A percentile compares a stretch with the other conserved stretches of the same genome.
These are phyloP conservation scores for Hippocampus guttulatus DNA, from an alignment of 2,113 vertebrate genomes.

Conservation along the genomic window DNA sequence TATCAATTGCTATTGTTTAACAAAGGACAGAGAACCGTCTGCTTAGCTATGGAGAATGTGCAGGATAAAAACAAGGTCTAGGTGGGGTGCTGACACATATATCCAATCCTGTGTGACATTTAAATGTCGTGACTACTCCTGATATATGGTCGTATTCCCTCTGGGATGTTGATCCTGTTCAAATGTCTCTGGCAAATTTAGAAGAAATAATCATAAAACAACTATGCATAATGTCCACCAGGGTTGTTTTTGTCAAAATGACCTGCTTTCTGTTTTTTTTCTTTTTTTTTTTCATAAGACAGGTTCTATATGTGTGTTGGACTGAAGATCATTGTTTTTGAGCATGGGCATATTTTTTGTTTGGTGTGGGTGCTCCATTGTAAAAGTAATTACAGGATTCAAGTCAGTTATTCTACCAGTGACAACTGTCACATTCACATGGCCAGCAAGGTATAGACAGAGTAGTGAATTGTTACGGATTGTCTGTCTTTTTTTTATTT, in stretches of 20 bases:
- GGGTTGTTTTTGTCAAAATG: conserved; percentile 3
- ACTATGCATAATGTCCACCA: conserved; percentile 8
- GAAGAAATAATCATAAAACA: conserved; percentile 39
- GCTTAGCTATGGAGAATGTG: conserved; percentile 16
- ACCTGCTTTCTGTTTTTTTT: background rate
- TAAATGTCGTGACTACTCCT: conserved; percentile 67
- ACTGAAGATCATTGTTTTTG: background rate
- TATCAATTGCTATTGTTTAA: conserved; percentile 23
- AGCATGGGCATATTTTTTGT: background rate
- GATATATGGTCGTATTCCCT: conserved; percentile 49
- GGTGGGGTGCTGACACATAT: conserved; percentile 52
- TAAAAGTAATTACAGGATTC: background rate
- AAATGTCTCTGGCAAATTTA: conserved; percentile 43
- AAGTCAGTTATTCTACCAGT: no score
- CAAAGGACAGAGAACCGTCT: conserved; percentile 28
- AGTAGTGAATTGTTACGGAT: no score
- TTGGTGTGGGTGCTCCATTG: background rate
- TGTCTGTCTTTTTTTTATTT: no score
- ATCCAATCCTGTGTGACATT: conserved; percentile 68
- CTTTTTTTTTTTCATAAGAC: conserved; percentile 3
- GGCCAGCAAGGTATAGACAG: background rate
- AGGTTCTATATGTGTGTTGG: conserved; percentile 21
- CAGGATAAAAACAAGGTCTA: conserved; percentile 42
- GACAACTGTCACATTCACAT: background rate
- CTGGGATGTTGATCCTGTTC: conserved; percentile 25